Base-by-base conservation (phyloP, 2,113 vertebrate genomes). In the Trochalopteron elliotii region DNA sequence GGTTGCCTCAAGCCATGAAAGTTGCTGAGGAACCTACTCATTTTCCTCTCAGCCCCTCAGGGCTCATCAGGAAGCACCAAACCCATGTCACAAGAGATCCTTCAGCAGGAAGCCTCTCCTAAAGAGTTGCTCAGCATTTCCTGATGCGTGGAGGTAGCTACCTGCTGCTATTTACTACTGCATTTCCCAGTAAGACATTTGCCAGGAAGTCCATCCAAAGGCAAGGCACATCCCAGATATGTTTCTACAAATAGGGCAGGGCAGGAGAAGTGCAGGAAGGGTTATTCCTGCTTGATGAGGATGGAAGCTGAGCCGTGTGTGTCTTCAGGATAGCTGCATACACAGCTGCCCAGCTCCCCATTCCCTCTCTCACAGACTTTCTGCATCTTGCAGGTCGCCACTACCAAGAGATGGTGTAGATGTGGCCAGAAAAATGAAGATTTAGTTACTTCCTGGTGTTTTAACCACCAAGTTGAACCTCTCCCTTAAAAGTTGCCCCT, bases 1-100 rank as follows among this genome's bases (percentile, higher is more conserved):
- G 9, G 63, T n/a, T 1, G 0, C 39, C 44, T 65, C 0, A 2
- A 77, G n/a, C 9, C 55, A 24, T 0, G 0, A 17, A 81, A 63
- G 15, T 5, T 61, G 57, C 40, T 64, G 61, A 88, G 27, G 31
- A 56, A 28, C 45, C 22, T 52, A 2, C 5, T 65, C 3, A 24
- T 49, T 57, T 40, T 83, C 10, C 10, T 61, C 14, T 61, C 13
- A 45, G 31, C 28, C 10, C 8, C 25, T 21, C 31, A 57, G 25
- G 22, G 39, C 72, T 80, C 1, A 0, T 64, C 61, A 64, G 40
- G 45, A 55, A 53, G n/a, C 11, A 49, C 9, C 4, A 4, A 88
- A 65, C 11, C 13, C 3, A 4, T 10, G 24, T 7, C 63, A 69
- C n/a, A 28, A 21, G 25, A 2, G 5, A 12, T 64, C 23, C 18